Evolutionary conservation across 2,113 vertebrate species (phyloP).

Genomic region (Camelus bactrianus): DNA sequence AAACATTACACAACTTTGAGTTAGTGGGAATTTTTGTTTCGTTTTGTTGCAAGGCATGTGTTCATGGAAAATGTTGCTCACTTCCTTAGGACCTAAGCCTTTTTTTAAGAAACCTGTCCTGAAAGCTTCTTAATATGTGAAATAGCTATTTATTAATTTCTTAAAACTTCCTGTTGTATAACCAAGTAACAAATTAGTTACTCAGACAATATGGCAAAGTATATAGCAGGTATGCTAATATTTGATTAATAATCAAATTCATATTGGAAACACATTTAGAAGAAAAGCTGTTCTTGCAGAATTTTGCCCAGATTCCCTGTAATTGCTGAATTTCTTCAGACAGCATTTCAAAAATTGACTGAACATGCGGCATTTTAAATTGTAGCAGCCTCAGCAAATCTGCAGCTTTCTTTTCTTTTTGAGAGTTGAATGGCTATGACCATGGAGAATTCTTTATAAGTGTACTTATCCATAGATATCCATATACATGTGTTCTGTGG

Average conservation of each 20-base stretch:
- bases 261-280: slow-evolving; percentile 33
- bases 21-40: not conserved
- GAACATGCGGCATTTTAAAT: slow-evolving; percentile 53
- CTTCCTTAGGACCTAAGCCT: not conserved
- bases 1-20: not conserved
- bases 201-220: not conserved
- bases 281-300: slow-evolving; percentile 65
- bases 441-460: not conserved
- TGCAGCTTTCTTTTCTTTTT: slow-evolving; percentile 40
- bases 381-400: slow-evolving; percentile 53
- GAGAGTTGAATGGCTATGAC: not conserved
- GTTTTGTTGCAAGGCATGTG: not conserved
- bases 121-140: not conserved
- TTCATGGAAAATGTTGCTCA: not conserved
- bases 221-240: slow-evolving; percentile 49
- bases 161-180: not conserved
- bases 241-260: slow-evolving; percentile 73
- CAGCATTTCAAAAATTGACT: slow-evolving; percentile 61
- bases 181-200: not conserved
- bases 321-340: slow-evolving; percentile 69
- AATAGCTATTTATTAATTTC: not conserved
- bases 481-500: not conserved
- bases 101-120: slow-evolving; percentile 18
- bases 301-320: slow-evolving; percentile 62
- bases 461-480: not conserved